Evolutionary conservation across 2,113 vertebrate species (phyloP).

Genomic region (Equus quagga): DNA sequence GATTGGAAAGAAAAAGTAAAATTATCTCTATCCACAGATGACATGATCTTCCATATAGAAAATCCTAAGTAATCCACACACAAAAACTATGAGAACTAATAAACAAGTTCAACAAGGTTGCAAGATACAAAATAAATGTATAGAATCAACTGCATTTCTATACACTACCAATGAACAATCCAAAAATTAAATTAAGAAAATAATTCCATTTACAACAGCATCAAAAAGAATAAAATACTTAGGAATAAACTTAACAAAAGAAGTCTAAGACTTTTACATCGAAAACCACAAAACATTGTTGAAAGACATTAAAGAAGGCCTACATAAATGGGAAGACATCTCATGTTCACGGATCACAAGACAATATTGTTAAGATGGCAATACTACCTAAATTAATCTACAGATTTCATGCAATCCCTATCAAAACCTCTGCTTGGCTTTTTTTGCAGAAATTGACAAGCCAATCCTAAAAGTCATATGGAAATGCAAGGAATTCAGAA

Average conservation of each 20-base stretch:
- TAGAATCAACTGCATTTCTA: background rate
- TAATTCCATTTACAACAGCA: background rate
- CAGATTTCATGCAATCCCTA: background rate
- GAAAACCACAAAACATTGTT: background rate
- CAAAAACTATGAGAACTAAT: background rate
- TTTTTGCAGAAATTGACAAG: constrained; percentile 34
- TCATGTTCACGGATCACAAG: background rate
- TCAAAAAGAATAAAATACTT: constrained; percentile 23
- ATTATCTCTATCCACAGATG: background rate
- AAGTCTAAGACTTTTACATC: background rate
- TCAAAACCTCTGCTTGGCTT: background rate
- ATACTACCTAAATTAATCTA: background rate
- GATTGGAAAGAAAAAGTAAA: background rate
- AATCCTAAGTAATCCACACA: constrained; percentile 2
- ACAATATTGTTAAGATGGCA: background rate
- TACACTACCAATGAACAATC: background rate
- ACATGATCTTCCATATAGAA: background rate
- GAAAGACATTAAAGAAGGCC: background rate
- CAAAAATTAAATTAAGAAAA: constrained; percentile 4
- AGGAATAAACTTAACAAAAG: constrained; percentile 19
- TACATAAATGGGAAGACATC: background rate
- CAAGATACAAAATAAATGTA: background rate
- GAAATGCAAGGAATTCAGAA: background rate
- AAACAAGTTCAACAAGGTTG: constrained; percentile 8
- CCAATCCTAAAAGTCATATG: background rate